phyloP scores from a whole-genome alignment of 92 coral and sea anemone species.

The Pocillopora grandis region DNA sequence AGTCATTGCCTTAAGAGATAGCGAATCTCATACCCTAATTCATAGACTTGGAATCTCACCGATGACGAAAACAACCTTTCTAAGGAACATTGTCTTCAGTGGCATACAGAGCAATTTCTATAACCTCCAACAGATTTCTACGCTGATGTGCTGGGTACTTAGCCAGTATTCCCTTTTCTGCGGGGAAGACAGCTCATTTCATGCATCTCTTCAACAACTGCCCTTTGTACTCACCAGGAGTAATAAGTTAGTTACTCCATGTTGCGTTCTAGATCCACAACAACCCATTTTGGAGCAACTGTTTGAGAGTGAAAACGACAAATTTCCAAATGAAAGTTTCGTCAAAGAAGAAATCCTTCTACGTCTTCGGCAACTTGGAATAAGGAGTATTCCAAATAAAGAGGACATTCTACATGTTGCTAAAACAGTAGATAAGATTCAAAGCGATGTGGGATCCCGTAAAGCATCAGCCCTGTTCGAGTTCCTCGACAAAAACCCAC shows the following conservation, averaged over 20 bases:
- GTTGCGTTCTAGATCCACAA: slow-evolving; percentile 72
- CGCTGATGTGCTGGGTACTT: slow-evolving; percentile 81
- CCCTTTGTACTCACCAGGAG: slow-evolving; percentile 60
- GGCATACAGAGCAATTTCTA: slow-evolving; percentile 38
- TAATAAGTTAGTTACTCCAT: slow-evolving; percentile 43
- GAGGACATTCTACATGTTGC: slow-evolving; percentile 57
- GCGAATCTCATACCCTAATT: slow-evolving; percentile 32
- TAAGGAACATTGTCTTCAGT: slow-evolving; percentile 49
- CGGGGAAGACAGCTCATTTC: slow-evolving; percentile 41
- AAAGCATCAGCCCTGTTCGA: slow-evolving; percentile 69
- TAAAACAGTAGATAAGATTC: slow-evolving; percentile 26
- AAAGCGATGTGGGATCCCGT: slow-evolving; percentile 8
- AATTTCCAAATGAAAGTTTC: slow-evolving; percentile 62
- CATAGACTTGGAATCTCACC: slow-evolving; percentile 29
- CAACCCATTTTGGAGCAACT: slow-evolving; percentile 45
- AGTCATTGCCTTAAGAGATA: slow-evolving; percentile 48
- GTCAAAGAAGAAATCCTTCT: slow-evolving; percentile 42
- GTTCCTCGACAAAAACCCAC: slow-evolving; percentile 46
- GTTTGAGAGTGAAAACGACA: slow-evolving; percentile 59
- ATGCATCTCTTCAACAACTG: slow-evolving; percentile 38
- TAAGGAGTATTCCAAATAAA: slow-evolving; percentile 43
- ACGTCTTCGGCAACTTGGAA: slow-evolving; percentile 54
- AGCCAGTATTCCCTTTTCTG: slow-evolving; percentile 46
- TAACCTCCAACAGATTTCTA: slow-evolving; percentile 49
- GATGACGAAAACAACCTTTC: slow-evolving; percentile 44